These are phyloP conservation scores for Sipha maydis DNA, from an alignment of 2,888 invertebrate species.

Conservation along the genomic window DNA sequence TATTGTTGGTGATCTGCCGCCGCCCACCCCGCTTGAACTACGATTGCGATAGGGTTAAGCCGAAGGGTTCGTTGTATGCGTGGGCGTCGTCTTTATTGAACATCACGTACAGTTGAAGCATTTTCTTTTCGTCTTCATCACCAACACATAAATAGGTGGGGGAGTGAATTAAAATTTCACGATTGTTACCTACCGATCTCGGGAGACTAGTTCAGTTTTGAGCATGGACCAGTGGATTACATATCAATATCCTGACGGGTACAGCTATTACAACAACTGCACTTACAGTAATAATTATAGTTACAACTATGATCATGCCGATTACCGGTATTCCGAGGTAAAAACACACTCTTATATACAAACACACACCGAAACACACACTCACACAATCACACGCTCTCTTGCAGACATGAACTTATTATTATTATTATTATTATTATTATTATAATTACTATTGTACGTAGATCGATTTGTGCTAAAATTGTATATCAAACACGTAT, in stretches of 20 bases:
- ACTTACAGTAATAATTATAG: background rate
- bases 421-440: background rate
- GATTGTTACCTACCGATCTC: background rate
- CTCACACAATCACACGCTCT: background rate
- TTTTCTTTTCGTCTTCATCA: background rate
- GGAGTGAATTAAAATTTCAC: conserved; percentile 30
- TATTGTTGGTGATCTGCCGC: background rate
- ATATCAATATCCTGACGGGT: conserved; percentile 61
- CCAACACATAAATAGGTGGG: background rate
- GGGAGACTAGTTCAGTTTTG: conserved; percentile 39
- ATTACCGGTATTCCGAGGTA: conserved; percentile 53
- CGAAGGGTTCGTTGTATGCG: conserved; percentile 3
- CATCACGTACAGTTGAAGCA: background rate
- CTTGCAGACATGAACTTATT: conserved; percentile 8
- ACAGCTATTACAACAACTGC: conserved; percentile 51
- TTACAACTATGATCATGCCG: conserved; percentile 37
- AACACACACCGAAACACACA: background rate
- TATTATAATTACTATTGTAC: conserved; percentile 2
- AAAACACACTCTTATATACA: background rate
- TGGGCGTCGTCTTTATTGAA: conserved; percentile 44
- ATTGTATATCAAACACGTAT: background rate
- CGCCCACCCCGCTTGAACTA: background rate
- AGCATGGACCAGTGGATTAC: conserved; percentile 61
- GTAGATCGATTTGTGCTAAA: conserved; percentile 7
- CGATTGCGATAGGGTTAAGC: background rate